A percentile compares a stretch with the other conserved stretches of the same genome.
Conservation (phyloP, 2,113 vertebrate species). For the Heterocephalus glaber region DNA sequence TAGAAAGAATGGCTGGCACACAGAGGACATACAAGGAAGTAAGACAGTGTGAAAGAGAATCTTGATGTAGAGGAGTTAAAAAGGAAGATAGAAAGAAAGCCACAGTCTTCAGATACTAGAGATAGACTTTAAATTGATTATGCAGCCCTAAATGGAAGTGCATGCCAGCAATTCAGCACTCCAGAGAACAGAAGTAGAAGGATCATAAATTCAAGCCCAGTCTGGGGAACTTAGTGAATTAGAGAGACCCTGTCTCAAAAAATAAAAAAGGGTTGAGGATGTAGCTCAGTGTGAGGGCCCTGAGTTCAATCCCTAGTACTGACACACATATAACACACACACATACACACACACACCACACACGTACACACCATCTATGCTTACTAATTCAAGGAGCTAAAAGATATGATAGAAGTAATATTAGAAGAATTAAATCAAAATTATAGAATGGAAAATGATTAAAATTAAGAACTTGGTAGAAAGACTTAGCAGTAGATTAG, state of each 20-base stretch:
- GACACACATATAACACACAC: background rate
- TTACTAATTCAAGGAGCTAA: background rate
- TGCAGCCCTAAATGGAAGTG: background rate
- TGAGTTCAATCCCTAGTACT: too few species aligned
- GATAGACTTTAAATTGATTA: background rate
- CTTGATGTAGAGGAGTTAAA: background rate
- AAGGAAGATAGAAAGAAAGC: background rate
- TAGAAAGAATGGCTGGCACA: background rate
- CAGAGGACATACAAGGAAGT: background rate
- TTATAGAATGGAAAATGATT: background rate
- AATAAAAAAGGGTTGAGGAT: background rate
- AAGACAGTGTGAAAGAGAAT: background rate
- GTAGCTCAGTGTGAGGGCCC: background rate
- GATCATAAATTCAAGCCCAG: background rate
- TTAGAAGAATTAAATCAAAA: background rate
- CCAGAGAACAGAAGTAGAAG: background rate
- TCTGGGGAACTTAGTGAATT: background rate
- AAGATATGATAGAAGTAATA: background rate
- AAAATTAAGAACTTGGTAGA: background rate
- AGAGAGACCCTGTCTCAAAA: background rate
- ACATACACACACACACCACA: background rate
- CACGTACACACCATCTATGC: background rate
- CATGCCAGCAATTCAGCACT: background rate
- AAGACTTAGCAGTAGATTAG: background rate
- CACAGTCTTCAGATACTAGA: background rate